Conservation (phyloP, 92 coral and sea anemone species). For the Zoanthus sociatus region DNA sequence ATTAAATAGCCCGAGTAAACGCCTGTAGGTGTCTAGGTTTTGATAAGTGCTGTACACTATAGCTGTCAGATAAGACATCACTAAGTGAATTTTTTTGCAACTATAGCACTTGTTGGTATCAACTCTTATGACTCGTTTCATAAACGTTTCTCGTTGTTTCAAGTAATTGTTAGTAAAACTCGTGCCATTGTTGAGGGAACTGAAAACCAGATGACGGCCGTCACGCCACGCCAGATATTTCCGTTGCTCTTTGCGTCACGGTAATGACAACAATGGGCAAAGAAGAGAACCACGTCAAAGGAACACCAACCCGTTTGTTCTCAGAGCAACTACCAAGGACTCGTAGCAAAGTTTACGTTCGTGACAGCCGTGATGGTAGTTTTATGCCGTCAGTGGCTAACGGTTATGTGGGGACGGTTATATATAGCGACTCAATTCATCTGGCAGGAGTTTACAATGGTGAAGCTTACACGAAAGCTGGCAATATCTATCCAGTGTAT, state of each 20-base stretch:
- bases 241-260: background rate
- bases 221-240: background rate
- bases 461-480: slow-evolving; percentile 63
- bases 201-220: background rate
- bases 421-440: slow-evolving; percentile 78
- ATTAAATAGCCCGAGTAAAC: too few species aligned
- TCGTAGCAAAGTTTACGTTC: slow-evolving; percentile 59
- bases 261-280: background rate
- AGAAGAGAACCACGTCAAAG: slow-evolving; percentile 5
- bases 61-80: too few species aligned
- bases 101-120: too few species aligned
- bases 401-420: slow-evolving; percentile 81
- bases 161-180: background rate
- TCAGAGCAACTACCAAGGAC: slow-evolving; percentile 68
- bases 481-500: slow-evolving; percentile 76
- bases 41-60: too few species aligned
- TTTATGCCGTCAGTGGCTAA: slow-evolving; percentile 89
- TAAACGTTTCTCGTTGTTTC: too few species aligned
- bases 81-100: too few species aligned
- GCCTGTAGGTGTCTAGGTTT: too few species aligned
- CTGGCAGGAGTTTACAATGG: slow-evolving; percentile 84
- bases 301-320: slow-evolving; percentile 70
- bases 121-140: too few species aligned
- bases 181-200: background rate
- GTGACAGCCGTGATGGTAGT: slow-evolving; percentile 68